phyloP scores from a whole-genome alignment of 2,113 vertebrate species.

The Cyrtonyx montezumae region DNA sequence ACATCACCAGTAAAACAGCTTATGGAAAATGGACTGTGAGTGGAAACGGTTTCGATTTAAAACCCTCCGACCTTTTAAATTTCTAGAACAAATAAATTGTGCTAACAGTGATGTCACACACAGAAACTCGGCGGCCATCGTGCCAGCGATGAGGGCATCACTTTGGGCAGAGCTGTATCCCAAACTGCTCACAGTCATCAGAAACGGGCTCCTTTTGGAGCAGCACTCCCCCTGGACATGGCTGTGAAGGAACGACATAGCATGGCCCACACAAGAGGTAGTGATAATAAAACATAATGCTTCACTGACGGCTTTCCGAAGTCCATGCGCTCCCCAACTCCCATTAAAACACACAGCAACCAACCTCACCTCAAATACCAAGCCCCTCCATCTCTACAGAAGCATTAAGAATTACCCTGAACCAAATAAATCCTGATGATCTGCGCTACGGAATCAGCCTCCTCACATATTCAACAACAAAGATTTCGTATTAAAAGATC shows the following conservation, averaged over 20 bases:
- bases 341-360: background rate
- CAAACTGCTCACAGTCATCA: background rate
- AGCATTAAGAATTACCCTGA: background rate
- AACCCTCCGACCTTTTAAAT: constrained; percentile 48
- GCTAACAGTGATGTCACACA: background rate
- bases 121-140: background rate
- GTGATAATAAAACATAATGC: background rate
- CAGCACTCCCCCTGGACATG: background rate
- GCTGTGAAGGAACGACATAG: background rate
- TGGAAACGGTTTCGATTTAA: constrained; percentile 45
- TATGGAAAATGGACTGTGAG: constrained; percentile 61
- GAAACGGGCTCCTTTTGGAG: accelerated
- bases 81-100: background rate
- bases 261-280: background rate
- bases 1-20: constrained; percentile 58
- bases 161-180: background rate
- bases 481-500: background rate
- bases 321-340: accelerated
- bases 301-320: background rate
- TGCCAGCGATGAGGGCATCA: accelerated
- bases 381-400: background rate
- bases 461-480: background rate
- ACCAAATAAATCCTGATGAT: background rate
- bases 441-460: background rate
- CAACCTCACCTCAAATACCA: background rate